A percentile compares a stretch with the other conserved stretches of the same genome.
These are phyloP conservation scores for Nowickia ferox DNA, from an alignment of 2,888 invertebrate species.

Conservation along the genomic window DNA sequence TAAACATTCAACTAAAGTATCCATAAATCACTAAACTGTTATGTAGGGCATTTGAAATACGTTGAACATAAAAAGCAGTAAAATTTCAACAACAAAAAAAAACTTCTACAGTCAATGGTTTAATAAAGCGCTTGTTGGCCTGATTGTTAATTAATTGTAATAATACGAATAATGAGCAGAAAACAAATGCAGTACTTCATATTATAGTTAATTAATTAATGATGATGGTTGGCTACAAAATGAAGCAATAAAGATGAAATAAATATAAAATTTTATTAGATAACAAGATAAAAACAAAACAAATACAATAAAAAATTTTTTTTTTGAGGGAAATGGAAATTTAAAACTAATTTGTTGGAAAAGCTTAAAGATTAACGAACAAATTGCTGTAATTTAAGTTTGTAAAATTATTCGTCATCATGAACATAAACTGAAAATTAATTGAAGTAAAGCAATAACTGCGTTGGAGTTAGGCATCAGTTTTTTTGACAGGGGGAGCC, in stretches of 20 bases:
- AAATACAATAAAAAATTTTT: background rate
- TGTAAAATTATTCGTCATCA: background rate
- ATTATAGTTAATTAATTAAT: slow-evolving; percentile 45
- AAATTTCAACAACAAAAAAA: slow-evolving; percentile 3
- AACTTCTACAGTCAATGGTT: slow-evolving; percentile 39
- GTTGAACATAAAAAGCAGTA: background rate
- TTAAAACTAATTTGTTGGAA: background rate
- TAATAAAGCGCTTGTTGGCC: slow-evolving; percentile 49
- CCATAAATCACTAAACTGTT: background rate
- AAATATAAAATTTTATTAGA: slow-evolving; percentile 23
- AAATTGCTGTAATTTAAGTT: background rate
- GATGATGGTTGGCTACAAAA: slow-evolving; percentile 36
- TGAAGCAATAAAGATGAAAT: slow-evolving; percentile 41
- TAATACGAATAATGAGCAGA: slow-evolving; percentile 55
- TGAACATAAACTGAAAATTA: background rate
- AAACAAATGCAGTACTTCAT: slow-evolving; percentile 19
- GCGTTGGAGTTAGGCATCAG: background rate
- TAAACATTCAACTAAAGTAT: background rate
- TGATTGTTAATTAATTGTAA: slow-evolving; percentile 60
- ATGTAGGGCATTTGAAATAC: slow-evolving; percentile 20
- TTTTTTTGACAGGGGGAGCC: no score
- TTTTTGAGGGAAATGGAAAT: background rate
- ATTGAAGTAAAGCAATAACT: background rate
- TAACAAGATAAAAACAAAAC: background rate
- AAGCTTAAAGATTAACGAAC: background rate